These are phyloP conservation scores for Microctonus brassicae DNA, from an alignment of 2,888 invertebrate species.

Conservation along the genomic window DNA sequence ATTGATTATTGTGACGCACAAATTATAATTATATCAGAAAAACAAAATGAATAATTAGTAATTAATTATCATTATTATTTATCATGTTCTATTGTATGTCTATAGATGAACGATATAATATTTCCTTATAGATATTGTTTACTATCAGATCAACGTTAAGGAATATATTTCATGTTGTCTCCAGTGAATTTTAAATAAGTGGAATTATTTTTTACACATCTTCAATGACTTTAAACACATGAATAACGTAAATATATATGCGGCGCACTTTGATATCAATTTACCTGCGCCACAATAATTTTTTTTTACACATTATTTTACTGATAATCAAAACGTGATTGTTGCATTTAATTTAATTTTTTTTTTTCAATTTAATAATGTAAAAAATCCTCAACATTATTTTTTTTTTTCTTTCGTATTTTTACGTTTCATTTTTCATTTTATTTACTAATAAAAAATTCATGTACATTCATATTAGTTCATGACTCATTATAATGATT, in stretches of 20 bases:
- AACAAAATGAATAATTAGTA: too few relatives aligned
- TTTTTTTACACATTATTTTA: not conserved
- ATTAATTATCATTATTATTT: not conserved
- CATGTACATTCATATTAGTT: not conserved
- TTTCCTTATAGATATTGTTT: not conserved
- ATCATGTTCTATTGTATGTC: not conserved
- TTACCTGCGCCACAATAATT: not conserved
- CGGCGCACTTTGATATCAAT: not conserved
- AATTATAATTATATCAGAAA: not conserved
- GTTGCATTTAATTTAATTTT: too few relatives aligned
- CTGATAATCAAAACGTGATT: too few relatives aligned
- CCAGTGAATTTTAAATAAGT: too few relatives aligned
- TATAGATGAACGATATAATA: not conserved
- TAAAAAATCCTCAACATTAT: too few relatives aligned
- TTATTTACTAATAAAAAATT: too few relatives aligned
- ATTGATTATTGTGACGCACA: not conserved
- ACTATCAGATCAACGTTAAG: too few relatives aligned
- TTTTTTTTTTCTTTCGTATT: not conserved
- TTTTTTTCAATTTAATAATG: not conserved
- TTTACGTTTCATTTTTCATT: too few relatives aligned
- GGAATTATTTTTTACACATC: not conserved
- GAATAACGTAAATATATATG: not conserved
- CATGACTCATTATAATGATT: not conserved
- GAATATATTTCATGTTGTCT: too few relatives aligned
- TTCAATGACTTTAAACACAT: not conserved